Evolutionary conservation across 2,797 vertebrate genomes (phyloP).

Genomic region (Cryptoblepharus egeriae): DNA sequence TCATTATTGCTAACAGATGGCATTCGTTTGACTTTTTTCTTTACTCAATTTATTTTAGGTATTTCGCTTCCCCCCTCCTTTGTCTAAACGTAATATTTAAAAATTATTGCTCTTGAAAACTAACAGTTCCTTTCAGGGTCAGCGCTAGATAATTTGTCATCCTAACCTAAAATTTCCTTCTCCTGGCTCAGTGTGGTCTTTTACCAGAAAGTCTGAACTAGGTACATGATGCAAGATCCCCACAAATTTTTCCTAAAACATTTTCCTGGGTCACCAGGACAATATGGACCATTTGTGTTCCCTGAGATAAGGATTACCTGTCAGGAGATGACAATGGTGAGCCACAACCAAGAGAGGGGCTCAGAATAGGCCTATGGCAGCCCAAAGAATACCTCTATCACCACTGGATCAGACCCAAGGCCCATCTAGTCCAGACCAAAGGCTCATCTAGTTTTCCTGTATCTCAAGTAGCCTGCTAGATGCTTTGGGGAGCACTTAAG

Average conservation of each 20-base stretch:
- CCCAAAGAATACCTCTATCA: background rate
- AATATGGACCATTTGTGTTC: too few relatives aligned
- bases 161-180: background rate
- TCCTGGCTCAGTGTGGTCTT: background rate
- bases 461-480: too few relatives aligned
- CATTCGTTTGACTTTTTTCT: constrained; percentile 24
- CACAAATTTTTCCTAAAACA: too few relatives aligned
- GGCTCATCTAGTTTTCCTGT: too few relatives aligned
- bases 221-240: background rate
- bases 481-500: too few relatives aligned
- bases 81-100: background rate
- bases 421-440: too few relatives aligned
- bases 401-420: too few relatives aligned
- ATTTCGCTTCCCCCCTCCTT: background rate
- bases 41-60: background rate
- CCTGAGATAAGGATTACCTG: too few relatives aligned
- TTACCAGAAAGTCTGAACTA: background rate
- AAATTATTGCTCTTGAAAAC: constrained; percentile 4
- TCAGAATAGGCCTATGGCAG: background rate
- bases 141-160: background rate
- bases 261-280: too few relatives aligned
- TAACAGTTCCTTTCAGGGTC: background rate
- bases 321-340: too few relatives aligned
- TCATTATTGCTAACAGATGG: constrained; percentile 12
- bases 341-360: background rate